A percentile compares a stretch with the other conserved stretches of the same genome.
Conservation (phyloP, 2,797 vertebrate species). For the Smutsia temminckii region DNA sequence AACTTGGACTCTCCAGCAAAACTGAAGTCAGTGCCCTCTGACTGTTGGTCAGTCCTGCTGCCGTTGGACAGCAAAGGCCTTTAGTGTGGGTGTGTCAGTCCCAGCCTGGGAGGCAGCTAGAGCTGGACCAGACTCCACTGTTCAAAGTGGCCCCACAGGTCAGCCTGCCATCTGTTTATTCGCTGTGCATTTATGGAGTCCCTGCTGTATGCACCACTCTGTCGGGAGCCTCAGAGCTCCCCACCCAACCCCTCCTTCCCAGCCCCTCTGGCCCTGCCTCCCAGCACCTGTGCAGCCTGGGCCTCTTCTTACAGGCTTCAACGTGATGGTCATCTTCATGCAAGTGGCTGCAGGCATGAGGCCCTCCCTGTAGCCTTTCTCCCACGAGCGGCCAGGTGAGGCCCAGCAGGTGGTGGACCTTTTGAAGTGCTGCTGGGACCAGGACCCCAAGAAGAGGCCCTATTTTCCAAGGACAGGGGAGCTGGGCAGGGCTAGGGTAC, state of each 20-base stretch:
- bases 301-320: slow-evolving; percentile 85
- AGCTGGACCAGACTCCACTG: too few species aligned
- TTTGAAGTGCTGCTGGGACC: slow-evolving; percentile 91
- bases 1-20: not conserved
- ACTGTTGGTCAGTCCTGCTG: too few species aligned
- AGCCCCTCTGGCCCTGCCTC: not conserved
- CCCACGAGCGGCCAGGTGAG: slow-evolving; percentile 85
- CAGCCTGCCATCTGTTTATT: not conserved
- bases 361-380: slow-evolving; percentile 85
- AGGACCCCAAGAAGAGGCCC: slow-evolving; percentile 86
- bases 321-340: slow-evolving; percentile 88
- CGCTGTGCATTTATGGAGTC: not conserved
- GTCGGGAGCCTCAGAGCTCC: not conserved
- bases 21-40: not conserved
- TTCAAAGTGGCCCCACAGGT: too few species aligned
- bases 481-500: rapidly evolving
- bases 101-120: not conserved
- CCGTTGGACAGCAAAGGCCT: not conserved
- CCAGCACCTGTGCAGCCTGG: not conserved
- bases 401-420: slow-evolving; percentile 88
- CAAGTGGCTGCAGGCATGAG: slow-evolving; percentile 88
- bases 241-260: rapidly evolving
- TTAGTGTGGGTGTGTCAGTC: not conserved
- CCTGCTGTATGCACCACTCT: not conserved
- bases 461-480: slow-evolving; percentile 84